Evolutionary conservation across 2,888 invertebrate genomes (phyloP).

Genomic region (Zygogramma bicolorata): DNA sequence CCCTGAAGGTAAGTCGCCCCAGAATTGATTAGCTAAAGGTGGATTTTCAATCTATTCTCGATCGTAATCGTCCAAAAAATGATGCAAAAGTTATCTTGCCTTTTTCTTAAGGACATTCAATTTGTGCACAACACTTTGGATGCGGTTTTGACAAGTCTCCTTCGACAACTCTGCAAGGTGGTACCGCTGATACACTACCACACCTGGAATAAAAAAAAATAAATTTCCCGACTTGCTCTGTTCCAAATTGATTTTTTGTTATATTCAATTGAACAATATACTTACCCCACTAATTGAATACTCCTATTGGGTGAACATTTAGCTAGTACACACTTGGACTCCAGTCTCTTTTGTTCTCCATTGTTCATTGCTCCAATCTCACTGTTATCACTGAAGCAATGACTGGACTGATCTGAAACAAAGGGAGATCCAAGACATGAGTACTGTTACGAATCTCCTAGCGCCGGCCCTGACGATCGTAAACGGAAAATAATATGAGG

Average conservation of each 20-base stretch:
- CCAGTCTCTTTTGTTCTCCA: background rate
- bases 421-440: too few species aligned
- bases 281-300: background rate
- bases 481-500: too few species aligned
- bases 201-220: conserved; percentile 28
- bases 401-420: background rate
- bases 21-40: too few species aligned
- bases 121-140: conserved; percentile 47
- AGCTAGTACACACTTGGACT: background rate
- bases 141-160: conserved; percentile 44
- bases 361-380: background rate
- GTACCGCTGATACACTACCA: conserved; percentile 21
- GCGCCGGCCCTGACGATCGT: too few species aligned
- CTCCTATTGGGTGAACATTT: background rate
- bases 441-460: too few species aligned
- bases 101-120: conserved; percentile 9
- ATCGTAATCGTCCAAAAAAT: too few species aligned
- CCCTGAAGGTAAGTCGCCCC: too few species aligned
- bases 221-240: too few species aligned
- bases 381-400: background rate
- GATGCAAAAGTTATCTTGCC: background rate
- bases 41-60: too few species aligned
- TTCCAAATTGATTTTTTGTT: background rate
- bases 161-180: conserved; percentile 27
- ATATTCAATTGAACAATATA: background rate